Evolutionary conservation across 1,140 invertebrate species (phyloP), one percentile per base, ranked within the genome.

Genomic region (Solen grandis): DNA sequence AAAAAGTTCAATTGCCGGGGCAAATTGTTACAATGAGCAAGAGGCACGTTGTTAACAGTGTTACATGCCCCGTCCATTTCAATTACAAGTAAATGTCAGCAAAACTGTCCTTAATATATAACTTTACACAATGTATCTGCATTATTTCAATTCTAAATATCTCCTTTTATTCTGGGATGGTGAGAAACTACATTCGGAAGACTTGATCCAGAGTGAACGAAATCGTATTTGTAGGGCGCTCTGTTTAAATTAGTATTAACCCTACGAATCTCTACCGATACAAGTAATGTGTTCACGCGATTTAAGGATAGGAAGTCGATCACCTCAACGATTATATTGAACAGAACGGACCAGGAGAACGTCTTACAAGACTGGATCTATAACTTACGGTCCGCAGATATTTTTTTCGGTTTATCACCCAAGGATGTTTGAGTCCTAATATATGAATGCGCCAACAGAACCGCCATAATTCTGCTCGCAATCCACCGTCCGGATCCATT

Each of bases 391-490:
- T 68, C 50, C 14, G 55, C 46, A 25, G 33, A 36, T 31, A 74
- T 74, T 29, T 74, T 73, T 33, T 74, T 81, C 41, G 59, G 78
- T 22, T 27, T 81, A 33, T 35, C 62, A 22, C 50, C 66, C 1
- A 81, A 62, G 35, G 68, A 73, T n/a, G 60, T 57, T 2, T 52
- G 60, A 22, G 16, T 19, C 19, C 27, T 81, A 31, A 69, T 69
- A 54, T 73, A 63, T 66, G 41, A 81, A 66, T 81, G 50, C 19
- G 59, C 69, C 36, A 59, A 41, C 74, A 69, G 69, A 46, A 14
- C 3, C n/a, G 36, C 36, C 31, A 75, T 52, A 62, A 65, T 35
- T 35, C n/a, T 33, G 70, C 79, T 74, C 60, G 38, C 57, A 57
- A 72, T 19, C 72, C 74, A 57, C 60, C 50, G n/a, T 38, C 33